Evolutionary conservation across 1,140 invertebrate genomes (phyloP).

Genomic region (Elymnias hypermnestra): DNA sequence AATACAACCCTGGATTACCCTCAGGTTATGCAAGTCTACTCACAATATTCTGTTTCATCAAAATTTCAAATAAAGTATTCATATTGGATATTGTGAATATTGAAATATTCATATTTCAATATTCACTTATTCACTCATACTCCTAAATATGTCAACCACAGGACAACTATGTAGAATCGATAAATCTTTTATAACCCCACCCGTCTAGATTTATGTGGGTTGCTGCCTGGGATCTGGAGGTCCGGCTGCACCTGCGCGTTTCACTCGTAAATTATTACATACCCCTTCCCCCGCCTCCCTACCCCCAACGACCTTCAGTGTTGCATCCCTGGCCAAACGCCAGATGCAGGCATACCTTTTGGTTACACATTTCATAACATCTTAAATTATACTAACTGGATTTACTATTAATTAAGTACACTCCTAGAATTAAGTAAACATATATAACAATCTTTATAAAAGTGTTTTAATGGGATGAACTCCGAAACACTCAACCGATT

Average conservation of each 20-base stretch:
- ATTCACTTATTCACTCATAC: no score
- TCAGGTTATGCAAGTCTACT: no score
- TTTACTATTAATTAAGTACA: conserved; percentile 5
- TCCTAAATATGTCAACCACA: no score
- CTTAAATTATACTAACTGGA: conserved; percentile 27
- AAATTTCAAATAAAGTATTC: no score
- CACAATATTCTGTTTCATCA: no score
- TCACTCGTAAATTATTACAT: conserved; percentile 39
- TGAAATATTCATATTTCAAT: no score
- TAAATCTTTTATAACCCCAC: neutral
- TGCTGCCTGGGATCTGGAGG: conserved; percentile 20
- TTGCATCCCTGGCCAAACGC: conserved; percentile 61
- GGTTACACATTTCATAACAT: conserved; percentile 30
- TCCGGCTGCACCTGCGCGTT: conserved; percentile 56
- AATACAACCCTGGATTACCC: no score
- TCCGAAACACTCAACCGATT: no score
- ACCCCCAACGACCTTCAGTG: conserved; percentile 43
- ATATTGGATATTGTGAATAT: no score
- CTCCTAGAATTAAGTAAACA: conserved; percentile 1
- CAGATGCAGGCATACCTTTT: conserved; percentile 48
- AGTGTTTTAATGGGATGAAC: no score
- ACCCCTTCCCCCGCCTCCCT: conserved; percentile 8
- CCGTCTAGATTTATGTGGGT: conserved; percentile 7
- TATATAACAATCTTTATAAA: no score
- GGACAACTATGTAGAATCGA: no score